Evolutionary conservation across 1,140 invertebrate species (phyloP).

Genomic region (Dufourea novaeangliae): DNA sequence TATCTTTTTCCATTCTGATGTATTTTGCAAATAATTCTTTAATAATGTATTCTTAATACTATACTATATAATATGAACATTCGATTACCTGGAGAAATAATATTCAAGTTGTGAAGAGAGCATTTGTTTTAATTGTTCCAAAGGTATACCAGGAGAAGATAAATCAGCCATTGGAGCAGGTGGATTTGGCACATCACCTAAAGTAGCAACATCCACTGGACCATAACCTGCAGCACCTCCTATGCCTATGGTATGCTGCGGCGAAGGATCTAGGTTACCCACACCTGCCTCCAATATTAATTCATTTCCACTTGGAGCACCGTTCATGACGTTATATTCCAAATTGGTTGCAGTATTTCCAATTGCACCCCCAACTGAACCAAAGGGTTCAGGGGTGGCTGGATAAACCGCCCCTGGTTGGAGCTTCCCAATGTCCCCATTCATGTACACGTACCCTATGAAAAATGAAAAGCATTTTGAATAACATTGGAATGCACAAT

Average conservation of each 20-base stretch:
- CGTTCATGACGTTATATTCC: conserved; percentile 81
- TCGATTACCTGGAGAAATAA: conserved; percentile 91
- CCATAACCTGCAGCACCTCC: conserved; percentile 77
- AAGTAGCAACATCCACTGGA: conserved; percentile 75
- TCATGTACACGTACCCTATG: conserved; percentile 88
- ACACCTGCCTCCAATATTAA: conserved; percentile 78
- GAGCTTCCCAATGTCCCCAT: conserved; percentile 89
- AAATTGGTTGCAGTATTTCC: conserved; percentile 74
- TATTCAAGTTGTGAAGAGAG: conserved; percentile 93
- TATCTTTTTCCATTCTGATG: too few relatives aligned
- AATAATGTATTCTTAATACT: neutral
- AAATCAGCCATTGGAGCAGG: conserved; percentile 77
- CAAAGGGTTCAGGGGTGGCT: conserved; percentile 83
- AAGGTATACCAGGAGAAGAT: conserved; percentile 79
- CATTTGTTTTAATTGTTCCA: conserved; percentile 90
- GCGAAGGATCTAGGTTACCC: conserved; percentile 73
- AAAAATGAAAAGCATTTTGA: conserved; percentile 7
- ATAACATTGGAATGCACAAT: neutral
- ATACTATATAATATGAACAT: neutral
- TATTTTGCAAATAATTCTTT: neutral
- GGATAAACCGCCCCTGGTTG: conserved; percentile 85
- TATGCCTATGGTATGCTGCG: conserved; percentile 78
- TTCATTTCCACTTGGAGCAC: conserved; percentile 76
- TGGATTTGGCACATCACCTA: conserved; percentile 73
- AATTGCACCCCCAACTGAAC: conserved; percentile 74